A percentile compares a stretch with the other conserved stretches of the same genome.
Evolutionary conservation across 2,888 invertebrate species (phyloP).

Genomic region (Fragum whitleyi): DNA sequence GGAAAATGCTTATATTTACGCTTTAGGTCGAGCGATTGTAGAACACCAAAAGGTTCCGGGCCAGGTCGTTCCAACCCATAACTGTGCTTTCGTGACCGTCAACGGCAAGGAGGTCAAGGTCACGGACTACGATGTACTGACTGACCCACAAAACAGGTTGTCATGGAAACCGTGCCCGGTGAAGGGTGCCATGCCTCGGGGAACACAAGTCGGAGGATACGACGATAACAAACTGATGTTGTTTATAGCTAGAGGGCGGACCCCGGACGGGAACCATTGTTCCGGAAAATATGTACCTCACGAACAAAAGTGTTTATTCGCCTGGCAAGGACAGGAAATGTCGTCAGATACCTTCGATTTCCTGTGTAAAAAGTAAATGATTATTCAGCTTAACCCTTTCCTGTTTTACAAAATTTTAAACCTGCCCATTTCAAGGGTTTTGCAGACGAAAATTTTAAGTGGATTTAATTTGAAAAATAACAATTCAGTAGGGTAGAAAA

Average conservation of each 20-base stretch:
- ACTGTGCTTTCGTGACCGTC: constrained; percentile 19
- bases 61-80: constrained; percentile 16
- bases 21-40: constrained; percentile 20
- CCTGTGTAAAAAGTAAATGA: constrained; percentile 31
- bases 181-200: constrained; percentile 21
- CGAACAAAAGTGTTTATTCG: constrained; percentile 17
- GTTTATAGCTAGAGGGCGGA: constrained; percentile 15
- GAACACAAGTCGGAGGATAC: constrained; percentile 17
- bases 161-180: constrained; percentile 17
- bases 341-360: constrained; percentile 23
- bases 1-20: too few species aligned
- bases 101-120: constrained; percentile 19
- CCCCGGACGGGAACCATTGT: constrained; percentile 25
- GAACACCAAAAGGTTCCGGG: constrained; percentile 20
- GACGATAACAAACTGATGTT: constrained; percentile 14
- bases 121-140: constrained; percentile 26
- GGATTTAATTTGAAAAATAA: too few species aligned
- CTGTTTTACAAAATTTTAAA: too few species aligned
- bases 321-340: constrained; percentile 25
- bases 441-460: too few species aligned
- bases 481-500: too few species aligned
- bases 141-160: constrained; percentile 20
- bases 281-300: constrained; percentile 29
- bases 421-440: too few species aligned
- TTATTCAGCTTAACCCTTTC: too few species aligned